Conservation (phyloP, 1,140 invertebrate species). For the Drosophila persimilis region DNA sequence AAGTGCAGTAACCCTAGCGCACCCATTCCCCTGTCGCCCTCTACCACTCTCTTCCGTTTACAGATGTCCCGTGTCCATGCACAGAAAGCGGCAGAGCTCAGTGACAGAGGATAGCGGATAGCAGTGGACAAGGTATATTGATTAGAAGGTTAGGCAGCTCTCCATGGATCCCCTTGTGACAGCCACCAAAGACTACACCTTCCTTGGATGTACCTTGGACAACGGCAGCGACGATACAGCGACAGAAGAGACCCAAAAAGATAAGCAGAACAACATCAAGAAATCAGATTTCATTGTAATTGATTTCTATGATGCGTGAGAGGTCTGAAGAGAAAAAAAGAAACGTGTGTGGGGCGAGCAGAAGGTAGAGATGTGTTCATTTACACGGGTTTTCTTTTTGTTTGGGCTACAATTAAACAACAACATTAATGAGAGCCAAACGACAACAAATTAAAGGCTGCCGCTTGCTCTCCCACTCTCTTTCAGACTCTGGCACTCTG, state of each 20-base stretch:
- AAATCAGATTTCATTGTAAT: slow-evolving; percentile 48
- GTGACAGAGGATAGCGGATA: too few species aligned
- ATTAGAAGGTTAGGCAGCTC: too few species aligned
- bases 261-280: slow-evolving; percentile 27
- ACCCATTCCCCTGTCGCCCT: slow-evolving; percentile 2
- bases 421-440: slow-evolving; percentile 16
- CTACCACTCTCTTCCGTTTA: neutral
- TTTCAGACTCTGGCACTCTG: neutral
- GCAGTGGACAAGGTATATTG: too few species aligned
- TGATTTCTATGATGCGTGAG: slow-evolving; percentile 39
- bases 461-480: neutral
- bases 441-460: slow-evolving; percentile 16
- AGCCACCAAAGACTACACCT: too few species aligned
- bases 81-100: neutral
- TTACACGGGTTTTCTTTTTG: neutral
- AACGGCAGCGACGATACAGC: slow-evolving; percentile 1
- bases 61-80: slow-evolving; percentile 10
- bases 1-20: slow-evolving; percentile 66
- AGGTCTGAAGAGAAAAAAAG: neutral
- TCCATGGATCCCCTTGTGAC: too few species aligned
- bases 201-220: too few species aligned
- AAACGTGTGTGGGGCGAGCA: neutral
- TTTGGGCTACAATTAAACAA: slow-evolving; percentile 27
- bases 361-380: neutral
- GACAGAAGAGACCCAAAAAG: slow-evolving; percentile 29